Conservation (phyloP, 2,888 invertebrate genomes). For the Resseliella maxima region DNA sequence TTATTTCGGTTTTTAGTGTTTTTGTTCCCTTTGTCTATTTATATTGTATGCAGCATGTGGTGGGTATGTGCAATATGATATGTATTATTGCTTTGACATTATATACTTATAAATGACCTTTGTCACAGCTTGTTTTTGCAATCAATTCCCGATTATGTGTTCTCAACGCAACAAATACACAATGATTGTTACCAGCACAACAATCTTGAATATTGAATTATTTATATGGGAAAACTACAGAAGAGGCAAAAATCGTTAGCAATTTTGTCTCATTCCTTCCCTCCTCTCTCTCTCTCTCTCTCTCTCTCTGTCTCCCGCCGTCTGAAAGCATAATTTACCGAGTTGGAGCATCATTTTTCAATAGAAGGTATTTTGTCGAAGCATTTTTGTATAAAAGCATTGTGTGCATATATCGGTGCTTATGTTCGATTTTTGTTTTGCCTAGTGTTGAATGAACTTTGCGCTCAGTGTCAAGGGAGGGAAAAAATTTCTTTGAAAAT, state of each 20-base stretch:
- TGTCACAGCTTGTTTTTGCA: constrained; percentile 27
- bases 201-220: constrained; percentile 35
- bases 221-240: neutral
- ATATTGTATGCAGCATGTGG: neutral
- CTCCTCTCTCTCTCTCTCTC: neutral
- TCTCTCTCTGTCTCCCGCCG: neutral
- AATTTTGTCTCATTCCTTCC: neutral
- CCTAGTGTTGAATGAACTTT: neutral
- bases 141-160: constrained; percentile 21
- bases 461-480: neutral
- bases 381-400: neutral
- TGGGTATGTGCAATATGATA: neutral
- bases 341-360: neutral
- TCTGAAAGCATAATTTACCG: neutral
- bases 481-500: neutral
- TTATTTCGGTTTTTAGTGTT: neutral
- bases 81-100: neutral
- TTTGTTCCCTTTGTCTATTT: neutral
- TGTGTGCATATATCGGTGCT: neutral
- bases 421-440: neutral
- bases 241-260: constrained; percentile 8
- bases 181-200: neutral
- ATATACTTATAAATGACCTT: constrained; percentile 17
- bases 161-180: neutral
- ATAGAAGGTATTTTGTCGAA: too few relatives aligned